Evolutionary conservation across 2,888 invertebrate genomes (phyloP).

Genomic region (Baronia brevicornis): DNA sequence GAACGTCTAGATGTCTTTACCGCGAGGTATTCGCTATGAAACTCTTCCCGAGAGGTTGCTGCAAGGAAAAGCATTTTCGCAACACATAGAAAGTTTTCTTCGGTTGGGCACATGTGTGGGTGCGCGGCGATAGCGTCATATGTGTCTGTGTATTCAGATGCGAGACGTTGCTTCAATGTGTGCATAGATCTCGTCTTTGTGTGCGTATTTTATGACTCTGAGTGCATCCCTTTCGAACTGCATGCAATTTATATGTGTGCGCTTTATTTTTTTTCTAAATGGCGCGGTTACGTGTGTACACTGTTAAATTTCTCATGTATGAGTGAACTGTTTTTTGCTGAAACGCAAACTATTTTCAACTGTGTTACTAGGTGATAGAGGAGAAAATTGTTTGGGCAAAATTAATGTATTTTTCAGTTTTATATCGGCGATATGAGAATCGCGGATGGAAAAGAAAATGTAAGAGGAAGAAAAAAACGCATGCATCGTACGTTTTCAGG

Average conservation of each 20-base stretch:
- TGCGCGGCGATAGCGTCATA: conserved; percentile 33
- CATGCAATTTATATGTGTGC: conserved; percentile 73
- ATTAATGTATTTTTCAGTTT: conserved; percentile 74
- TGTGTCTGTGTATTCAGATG: conserved; percentile 48
- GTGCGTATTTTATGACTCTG: conserved; percentile 72
- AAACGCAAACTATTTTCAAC: conserved; percentile 25
- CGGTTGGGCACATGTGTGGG: conserved; percentile 42
- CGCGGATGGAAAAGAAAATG: conserved; percentile 75
- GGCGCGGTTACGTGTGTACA: conserved; percentile 51
- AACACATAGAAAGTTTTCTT: conserved; percentile 72
- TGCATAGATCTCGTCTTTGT: conserved; percentile 25
- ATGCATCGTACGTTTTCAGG: conserved; percentile 74
- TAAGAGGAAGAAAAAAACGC: conserved; percentile 67
- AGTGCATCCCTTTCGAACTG: conserved; percentile 76
- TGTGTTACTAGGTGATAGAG: conserved; percentile 23
- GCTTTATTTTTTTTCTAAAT: conserved; percentile 71
- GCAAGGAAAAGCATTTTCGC: conserved; percentile 75
- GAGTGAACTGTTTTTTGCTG: conserved; percentile 60
- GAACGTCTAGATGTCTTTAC: conserved; percentile 70
- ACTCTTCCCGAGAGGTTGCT: conserved; percentile 75
- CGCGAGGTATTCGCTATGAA: conserved; percentile 76
- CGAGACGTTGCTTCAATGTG: conserved; percentile 32
- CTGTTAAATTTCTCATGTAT: conserved; percentile 45
- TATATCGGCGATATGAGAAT: conserved; percentile 75
- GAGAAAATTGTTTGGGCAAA: conserved; percentile 31